phyloP scores from a whole-genome alignment of 2,113 vertebrate species.

The Aix galericulata region DNA sequence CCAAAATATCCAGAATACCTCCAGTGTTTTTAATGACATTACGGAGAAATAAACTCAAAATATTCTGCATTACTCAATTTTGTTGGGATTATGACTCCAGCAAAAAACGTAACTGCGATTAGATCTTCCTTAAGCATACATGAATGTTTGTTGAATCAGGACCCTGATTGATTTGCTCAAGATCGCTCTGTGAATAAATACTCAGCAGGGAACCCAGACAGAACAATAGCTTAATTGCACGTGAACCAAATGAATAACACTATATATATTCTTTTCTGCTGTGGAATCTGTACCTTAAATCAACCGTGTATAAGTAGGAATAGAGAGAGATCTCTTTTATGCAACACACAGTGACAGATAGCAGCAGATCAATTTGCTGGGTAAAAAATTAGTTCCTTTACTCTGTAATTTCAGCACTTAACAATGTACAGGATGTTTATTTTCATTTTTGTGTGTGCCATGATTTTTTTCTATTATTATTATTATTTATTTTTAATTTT shows the following conservation, averaged over 20 bases:
- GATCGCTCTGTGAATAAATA: background rate
- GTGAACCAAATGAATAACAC: background rate
- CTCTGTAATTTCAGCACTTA: background rate
- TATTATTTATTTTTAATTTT: background rate
- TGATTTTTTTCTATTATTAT: background rate
- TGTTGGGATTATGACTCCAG: background rate
- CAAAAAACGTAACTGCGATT: background rate
- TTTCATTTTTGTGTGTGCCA: background rate
- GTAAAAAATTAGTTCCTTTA: background rate
- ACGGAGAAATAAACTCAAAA: background rate
- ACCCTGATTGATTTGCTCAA: background rate
- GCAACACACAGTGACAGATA: background rate
- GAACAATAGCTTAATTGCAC: constrained; percentile 5
- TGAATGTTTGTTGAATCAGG: background rate
- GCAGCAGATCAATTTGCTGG: background rate
- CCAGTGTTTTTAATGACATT: background rate
- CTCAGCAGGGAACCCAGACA: background rate
- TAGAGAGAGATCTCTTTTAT: background rate
- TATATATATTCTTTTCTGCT: background rate
- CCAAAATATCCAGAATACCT: background rate
- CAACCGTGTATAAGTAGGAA: background rate
- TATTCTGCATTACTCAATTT: background rate
- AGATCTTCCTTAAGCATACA: background rate
- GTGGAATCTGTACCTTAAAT: background rate
- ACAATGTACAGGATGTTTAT: background rate